A percentile compares a stretch with the other conserved stretches of the same genome.
phyloP scores from a whole-genome alignment of 2,113 vertebrate genomes.

The Choloepus hoffmanni region DNA sequence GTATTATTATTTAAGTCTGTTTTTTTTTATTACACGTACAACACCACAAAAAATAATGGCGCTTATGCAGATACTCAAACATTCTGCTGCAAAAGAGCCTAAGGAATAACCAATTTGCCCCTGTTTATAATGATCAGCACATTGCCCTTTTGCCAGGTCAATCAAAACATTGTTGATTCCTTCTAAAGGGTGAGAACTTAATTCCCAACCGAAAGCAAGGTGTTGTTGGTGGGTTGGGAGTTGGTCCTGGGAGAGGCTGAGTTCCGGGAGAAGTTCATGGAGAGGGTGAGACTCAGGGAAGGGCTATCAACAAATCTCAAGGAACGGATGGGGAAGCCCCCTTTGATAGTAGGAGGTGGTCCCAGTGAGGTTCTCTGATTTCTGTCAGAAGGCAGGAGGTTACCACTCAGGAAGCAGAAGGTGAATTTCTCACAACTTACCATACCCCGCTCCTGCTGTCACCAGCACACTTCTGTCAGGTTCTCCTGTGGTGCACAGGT shows the following conservation, averaged over 20 bases:
- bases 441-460: neutral
- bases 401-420: neutral
- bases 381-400: neutral
- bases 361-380: neutral
- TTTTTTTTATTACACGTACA: neutral
- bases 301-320: neutral
- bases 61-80: neutral
- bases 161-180: neutral
- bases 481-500: neutral
- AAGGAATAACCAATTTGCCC: neutral
- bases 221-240: neutral
- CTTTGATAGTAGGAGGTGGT: slow-evolving; percentile 55
- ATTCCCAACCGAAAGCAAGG: neutral
- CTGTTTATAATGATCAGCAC: neutral
- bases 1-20: neutral
- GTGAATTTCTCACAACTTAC: slow-evolving; percentile 23
- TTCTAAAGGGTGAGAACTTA: neutral
- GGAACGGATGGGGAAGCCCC: neutral
- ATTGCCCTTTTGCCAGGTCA: neutral
- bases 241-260: neutral
- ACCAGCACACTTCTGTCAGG: neutral
- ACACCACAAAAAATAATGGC: neutral
- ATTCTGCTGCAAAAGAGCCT: neutral
- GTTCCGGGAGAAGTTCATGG: neutral
- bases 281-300: neutral